These are phyloP conservation scores for Cyprinodon diabolis DNA, from an alignment of 2,797 vertebrate species.

Conservation along the genomic window DNA sequence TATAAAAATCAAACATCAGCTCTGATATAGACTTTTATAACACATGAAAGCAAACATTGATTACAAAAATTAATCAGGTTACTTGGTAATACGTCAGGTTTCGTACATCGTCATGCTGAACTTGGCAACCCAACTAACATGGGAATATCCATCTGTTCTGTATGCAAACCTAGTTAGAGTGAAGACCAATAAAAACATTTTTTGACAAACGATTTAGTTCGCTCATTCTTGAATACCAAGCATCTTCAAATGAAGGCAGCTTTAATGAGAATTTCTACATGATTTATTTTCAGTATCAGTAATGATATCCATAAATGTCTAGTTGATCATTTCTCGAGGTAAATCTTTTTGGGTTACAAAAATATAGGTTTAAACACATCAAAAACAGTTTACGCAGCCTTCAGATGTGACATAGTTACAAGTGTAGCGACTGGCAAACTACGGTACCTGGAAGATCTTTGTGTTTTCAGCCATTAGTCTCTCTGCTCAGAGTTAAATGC, in stretches of 20 bases:
- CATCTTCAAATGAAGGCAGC: background rate
- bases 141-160: background rate
- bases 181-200: background rate
- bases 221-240: background rate
- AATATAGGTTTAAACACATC: background rate
- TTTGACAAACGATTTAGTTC: background rate
- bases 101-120: background rate
- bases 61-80: background rate
- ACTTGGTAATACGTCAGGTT: background rate
- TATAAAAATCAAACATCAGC: background rate
- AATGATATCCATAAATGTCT: background rate
- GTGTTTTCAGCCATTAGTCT: background rate
- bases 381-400: too few species aligned
- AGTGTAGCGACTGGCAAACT: background rate
- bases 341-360: background rate
- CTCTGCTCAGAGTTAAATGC: background rate
- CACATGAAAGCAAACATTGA: background rate
- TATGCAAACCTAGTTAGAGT: background rate
- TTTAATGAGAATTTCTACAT: background rate
- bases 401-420: background rate
- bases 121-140: background rate
- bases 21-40: background rate
- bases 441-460: background rate
- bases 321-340: background rate
- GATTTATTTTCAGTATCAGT: too few species aligned